Evolutionary conservation across 2,888 invertebrate species (phyloP), one percentile per base, ranked within the genome.

Genomic region (Epirrhoe tristata): DNA sequence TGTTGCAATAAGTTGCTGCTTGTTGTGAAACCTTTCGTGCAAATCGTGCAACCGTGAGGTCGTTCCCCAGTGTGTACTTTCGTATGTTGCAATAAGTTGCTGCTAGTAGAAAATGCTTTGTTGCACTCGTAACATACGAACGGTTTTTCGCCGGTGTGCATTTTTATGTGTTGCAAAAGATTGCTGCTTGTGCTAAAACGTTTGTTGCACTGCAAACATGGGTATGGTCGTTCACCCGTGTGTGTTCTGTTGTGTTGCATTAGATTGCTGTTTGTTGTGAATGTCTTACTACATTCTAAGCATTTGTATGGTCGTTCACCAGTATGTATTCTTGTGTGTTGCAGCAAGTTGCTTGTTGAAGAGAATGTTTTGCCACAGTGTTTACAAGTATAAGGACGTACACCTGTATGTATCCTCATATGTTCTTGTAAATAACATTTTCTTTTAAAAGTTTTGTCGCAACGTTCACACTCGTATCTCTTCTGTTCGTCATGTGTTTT

Each of bases 61-160:
- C 57, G 36, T 7, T 66, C 66, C 0, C 66, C 66, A 0, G 66
- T 66, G 5, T 66, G 66, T 0, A 62, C 51, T 17, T 58, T 62
- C 0, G 58, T 62, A 3, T 66, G 66, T 8, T 66, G 66, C 3
- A 62, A 1, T 6, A 66, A 12, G 3, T 66, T 66, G n/a, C 66
- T 66, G 24, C 58, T 66, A 0, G 66, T 66, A 0, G 66, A 62
- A 10, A 66, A 66, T 0, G 62, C 58, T 43, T 66, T 66, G 54
- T 58, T 58, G 17, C 66, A 66, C 3, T 39, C n/a, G 43, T 34
- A 66, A 8, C 66, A 66, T 0, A 51, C 58, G n/a, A 58, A 58
- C 5, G 66, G 66, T 8, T 66, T 66, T 6, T 66, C 66, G 2
- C 66, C 66, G 0, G 66, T 66, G 10, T 66, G 66, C 52, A 66